These are phyloP conservation scores for Myiothlypis chrysogaster DNA, from an alignment of 2,797 vertebrate species.

Conservation along the genomic window DNA sequence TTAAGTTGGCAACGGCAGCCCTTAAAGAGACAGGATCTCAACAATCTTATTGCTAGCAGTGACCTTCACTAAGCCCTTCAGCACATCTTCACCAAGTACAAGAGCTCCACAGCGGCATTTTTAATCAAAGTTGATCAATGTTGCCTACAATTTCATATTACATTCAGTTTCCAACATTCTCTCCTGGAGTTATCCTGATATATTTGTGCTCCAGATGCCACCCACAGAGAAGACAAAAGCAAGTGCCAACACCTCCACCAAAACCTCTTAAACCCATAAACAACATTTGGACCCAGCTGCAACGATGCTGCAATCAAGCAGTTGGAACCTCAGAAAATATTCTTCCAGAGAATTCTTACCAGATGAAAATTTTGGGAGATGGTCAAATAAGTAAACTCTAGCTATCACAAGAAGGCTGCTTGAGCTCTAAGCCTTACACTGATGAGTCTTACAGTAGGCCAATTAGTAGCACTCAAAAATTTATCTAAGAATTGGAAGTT, in stretches of 20 bases:
- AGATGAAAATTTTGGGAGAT: not conserved
- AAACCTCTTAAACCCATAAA: not conserved
- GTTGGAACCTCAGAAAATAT: not conserved
- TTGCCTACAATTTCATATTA: not conserved
- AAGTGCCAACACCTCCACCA: not conserved
- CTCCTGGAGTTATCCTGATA: not conserved
- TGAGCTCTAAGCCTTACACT: not conserved
- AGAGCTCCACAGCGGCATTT: not conserved
- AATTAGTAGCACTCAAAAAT: not conserved
- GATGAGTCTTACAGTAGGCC: not conserved
- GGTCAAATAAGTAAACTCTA: not conserved
- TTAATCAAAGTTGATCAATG: not conserved
- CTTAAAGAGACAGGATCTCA: not conserved
- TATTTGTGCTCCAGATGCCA: not conserved
- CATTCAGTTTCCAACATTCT: not conserved
- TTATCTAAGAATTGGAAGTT: not conserved
- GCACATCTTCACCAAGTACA: not conserved
- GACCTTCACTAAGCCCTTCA: not conserved
- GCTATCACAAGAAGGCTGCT: not conserved
- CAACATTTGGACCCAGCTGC: not conserved
- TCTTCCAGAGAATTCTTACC: not conserved
- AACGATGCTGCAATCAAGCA: not conserved
- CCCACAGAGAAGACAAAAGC: not conserved
- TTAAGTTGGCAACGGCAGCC: not conserved
- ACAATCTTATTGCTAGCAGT: not conserved